These are phyloP conservation scores for Acropora tenuis DNA, from an alignment of 64 coral and sea anemone genomes.

Conservation along the genomic window DNA sequence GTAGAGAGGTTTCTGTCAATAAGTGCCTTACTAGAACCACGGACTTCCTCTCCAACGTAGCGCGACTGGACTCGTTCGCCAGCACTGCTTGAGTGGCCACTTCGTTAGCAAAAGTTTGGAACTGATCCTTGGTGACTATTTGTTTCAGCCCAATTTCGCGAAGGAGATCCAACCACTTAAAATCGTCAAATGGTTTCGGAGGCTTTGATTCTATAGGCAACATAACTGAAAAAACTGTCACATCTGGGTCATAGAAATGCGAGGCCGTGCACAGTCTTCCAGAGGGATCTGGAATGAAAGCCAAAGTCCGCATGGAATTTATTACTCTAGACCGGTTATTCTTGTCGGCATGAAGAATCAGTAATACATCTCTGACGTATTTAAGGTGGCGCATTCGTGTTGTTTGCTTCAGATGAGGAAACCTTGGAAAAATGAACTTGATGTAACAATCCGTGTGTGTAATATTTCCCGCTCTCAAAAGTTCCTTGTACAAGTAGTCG, in stretches of 20 bases:
- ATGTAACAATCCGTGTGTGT: constrained; percentile 76
- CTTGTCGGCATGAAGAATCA: neutral
- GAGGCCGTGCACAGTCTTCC: constrained; percentile 62
- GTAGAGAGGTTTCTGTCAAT: constrained; percentile 33
- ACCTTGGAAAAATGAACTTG: constrained; percentile 85
- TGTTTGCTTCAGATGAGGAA: constrained; percentile 41
- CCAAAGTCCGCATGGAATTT: constrained; percentile 34
- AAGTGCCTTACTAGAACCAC: constrained; percentile 69
- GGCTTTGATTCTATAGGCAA: constrained; percentile 59
- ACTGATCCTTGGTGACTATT: constrained; percentile 52
- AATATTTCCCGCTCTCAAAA: constrained; percentile 59
- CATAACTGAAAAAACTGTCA: constrained; percentile 86
- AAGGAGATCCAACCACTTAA: constrained; percentile 71
- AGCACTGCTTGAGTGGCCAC: constrained; percentile 48
- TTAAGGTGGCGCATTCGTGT: constrained; percentile 69
- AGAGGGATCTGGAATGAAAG: constrained; percentile 68
- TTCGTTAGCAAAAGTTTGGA: constrained; percentile 67
- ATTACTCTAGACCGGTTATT: constrained; percentile 27
- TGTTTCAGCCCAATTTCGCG: constrained; percentile 64
- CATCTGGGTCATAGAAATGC: constrained; percentile 86
- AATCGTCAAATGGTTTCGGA: constrained; percentile 57
- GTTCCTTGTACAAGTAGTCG: constrained; percentile 43
- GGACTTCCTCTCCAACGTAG: constrained; percentile 57
- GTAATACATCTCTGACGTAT: constrained; percentile 58
- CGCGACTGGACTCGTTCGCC: constrained; percentile 1